phyloP scores from a whole-genome alignment of 1,140 invertebrate species.

The Anastatus disparis region DNA sequence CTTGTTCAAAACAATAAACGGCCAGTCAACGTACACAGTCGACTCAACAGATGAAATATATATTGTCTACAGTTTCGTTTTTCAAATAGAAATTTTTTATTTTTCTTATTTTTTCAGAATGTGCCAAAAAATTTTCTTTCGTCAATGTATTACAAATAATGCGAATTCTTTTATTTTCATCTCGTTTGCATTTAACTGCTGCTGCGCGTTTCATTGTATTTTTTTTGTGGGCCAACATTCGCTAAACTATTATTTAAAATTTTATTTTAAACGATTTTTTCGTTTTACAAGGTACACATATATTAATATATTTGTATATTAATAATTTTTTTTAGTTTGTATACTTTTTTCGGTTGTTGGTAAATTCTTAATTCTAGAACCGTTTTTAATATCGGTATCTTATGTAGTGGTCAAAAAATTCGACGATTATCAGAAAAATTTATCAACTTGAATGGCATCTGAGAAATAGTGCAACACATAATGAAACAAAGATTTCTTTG shows the following conservation, averaged over 20 bases:
- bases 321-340: neutral
- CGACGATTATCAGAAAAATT: neutral
- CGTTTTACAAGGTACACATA: slow-evolving; percentile 12
- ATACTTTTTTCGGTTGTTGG: neutral
- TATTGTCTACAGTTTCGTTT: slow-evolving; percentile 34
- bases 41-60: slow-evolving; percentile 13
- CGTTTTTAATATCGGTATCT: slow-evolving; percentile 18
- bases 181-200: neutral
- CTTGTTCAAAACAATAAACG: too few species aligned
- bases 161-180: neutral
- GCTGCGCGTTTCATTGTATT: neutral
- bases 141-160: neutral
- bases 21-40: too few species aligned
- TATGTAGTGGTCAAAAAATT: slow-evolving; percentile 7
- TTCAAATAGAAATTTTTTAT: slow-evolving; percentile 30
- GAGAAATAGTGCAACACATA: neutral
- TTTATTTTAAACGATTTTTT: slow-evolving; percentile 5
- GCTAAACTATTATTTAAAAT: slow-evolving; percentile 3
- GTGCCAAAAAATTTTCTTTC: neutral
- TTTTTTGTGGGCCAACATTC: neutral
- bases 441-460: slow-evolving; percentile 17
- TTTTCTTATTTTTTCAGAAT: too few species aligned
- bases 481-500: neutral
- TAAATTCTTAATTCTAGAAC: slow-evolving; percentile 20
- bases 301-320: slow-evolving; percentile 2